A percentile compares a stretch with the other conserved stretches of the same genome.
These are phyloP conservation scores for Apoda limacodes DNA, from an alignment of 2,888 invertebrate genomes.

Conservation along the genomic window DNA sequence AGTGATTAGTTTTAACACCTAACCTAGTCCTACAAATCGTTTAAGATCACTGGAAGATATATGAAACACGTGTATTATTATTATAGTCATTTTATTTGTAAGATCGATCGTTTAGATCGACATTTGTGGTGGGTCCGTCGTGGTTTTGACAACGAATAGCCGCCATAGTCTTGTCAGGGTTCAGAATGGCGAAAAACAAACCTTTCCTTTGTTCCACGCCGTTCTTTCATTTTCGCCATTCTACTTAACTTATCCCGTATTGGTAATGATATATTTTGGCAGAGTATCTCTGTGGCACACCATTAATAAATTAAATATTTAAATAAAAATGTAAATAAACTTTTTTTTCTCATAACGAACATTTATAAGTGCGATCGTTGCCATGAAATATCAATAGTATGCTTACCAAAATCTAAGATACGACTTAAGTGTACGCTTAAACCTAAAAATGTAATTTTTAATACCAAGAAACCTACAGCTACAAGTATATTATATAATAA, in stretches of 20 bases:
- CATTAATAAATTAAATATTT: conserved; percentile 65
- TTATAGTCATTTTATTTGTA: conserved; percentile 37
- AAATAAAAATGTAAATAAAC: conserved; percentile 68
- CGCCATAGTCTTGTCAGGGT: too few relatives aligned
- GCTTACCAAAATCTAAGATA: conserved; percentile 55
- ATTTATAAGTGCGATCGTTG: conserved; percentile 65
- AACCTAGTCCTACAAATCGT: conserved; percentile 54
- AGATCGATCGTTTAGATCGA: conserved; percentile 28
- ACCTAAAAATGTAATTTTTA: conserved; percentile 41
- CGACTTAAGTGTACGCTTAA: conserved; percentile 53
- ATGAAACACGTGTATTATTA: conserved; percentile 42
- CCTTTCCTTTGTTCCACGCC: too few relatives aligned
- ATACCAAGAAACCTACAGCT: conserved; percentile 64
- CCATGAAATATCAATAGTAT: conserved; percentile 63
- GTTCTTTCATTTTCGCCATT: too few relatives aligned
- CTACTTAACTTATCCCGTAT: conserved; percentile 36
- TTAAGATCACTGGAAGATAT: conserved; percentile 67
- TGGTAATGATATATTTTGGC: conserved; percentile 70
- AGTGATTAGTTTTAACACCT: conserved; percentile 47
- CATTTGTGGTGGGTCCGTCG: conserved; percentile 26
- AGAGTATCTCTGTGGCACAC: conserved; percentile 71
- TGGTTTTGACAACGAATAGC: too few relatives aligned
- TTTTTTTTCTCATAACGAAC: conserved; percentile 56
- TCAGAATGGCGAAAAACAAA: too few relatives aligned
- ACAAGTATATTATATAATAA: conserved; percentile 70